Percentiles rank a stretch among this genome's conserved stretches.
Conservation (phyloP, 2,797 vertebrate genomes). For the Artibeus lituratus region DNA sequence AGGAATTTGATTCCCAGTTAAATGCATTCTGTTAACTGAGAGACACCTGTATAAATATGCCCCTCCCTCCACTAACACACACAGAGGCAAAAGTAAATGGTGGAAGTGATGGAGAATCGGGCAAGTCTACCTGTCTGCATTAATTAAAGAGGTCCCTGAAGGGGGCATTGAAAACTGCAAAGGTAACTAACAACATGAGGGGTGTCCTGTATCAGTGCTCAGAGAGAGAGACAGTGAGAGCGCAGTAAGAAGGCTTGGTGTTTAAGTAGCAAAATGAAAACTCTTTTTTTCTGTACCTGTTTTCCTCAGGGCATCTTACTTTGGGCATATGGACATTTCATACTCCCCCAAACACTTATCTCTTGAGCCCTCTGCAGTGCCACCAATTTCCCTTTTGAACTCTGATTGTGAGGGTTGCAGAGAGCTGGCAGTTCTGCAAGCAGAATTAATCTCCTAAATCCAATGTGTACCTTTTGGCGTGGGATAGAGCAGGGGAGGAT, state of each 20-base stretch:
- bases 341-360: background rate
- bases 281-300: background rate
- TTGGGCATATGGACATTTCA: background rate
- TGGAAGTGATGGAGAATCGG: background rate
- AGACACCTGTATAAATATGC: background rate
- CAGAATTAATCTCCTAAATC: constrained; percentile 64
- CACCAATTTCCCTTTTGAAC: background rate
- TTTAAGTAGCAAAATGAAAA: constrained; percentile 25
- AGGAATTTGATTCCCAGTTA: background rate
- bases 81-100: constrained; percentile 17
- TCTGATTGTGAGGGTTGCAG: background rate
- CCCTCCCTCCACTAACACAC: background rate
- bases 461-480: constrained; percentile 40
- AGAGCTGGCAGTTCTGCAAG: constrained; percentile 51
- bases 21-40: background rate
- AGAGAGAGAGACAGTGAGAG: background rate
- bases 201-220: background rate
- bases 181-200: background rate
- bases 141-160: background rate
- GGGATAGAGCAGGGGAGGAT: background rate
- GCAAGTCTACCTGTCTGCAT: background rate
- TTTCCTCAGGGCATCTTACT: constrained; percentile 8
- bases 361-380: background rate
- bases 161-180: background rate
- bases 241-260: background rate